These are phyloP conservation scores for Apogon hyalosoma DNA, from an alignment of 2,797 vertebrate species.

Conservation along the genomic window DNA sequence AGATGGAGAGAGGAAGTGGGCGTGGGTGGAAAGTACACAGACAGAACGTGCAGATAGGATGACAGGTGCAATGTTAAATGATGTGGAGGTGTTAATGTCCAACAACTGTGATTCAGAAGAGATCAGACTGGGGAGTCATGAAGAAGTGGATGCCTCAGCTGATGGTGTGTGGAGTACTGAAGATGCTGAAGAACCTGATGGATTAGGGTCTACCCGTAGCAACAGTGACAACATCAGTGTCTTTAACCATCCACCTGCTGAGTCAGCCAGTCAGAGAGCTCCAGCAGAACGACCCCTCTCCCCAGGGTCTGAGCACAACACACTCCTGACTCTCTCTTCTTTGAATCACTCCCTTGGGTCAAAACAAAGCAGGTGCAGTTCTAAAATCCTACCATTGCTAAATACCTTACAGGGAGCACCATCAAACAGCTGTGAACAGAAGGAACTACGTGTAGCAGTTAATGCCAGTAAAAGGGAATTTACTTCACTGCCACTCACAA, in stretches of 20 bases:
- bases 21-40: constrained; percentile 35
- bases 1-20: constrained; percentile 30
- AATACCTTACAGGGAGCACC: constrained; percentile 20
- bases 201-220: constrained; percentile 41
- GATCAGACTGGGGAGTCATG: constrained; percentile 11
- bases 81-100: constrained; percentile 9
- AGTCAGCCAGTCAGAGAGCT: constrained; percentile 40
- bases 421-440: constrained; percentile 5
- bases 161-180: constrained; percentile 60
- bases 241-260: constrained; percentile 9
- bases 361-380: constrained; percentile 44
- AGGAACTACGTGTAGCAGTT: background rate
- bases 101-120: constrained; percentile 40
- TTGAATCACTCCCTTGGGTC: constrained; percentile 33
- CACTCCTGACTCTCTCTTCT: constrained; percentile 5
- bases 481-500: background rate
- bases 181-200: constrained; percentile 39
- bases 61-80: constrained; percentile 9
- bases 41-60: constrained; percentile 10
- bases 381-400: constrained; percentile 13
- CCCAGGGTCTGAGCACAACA: constrained; percentile 46
- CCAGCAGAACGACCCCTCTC: constrained; percentile 84
- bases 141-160: constrained; percentile 13
- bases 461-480: background rate
- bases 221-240: constrained; percentile 38